Conservation (phyloP, 1,140 invertebrate species). For the Zelostemma sp. region DNA sequence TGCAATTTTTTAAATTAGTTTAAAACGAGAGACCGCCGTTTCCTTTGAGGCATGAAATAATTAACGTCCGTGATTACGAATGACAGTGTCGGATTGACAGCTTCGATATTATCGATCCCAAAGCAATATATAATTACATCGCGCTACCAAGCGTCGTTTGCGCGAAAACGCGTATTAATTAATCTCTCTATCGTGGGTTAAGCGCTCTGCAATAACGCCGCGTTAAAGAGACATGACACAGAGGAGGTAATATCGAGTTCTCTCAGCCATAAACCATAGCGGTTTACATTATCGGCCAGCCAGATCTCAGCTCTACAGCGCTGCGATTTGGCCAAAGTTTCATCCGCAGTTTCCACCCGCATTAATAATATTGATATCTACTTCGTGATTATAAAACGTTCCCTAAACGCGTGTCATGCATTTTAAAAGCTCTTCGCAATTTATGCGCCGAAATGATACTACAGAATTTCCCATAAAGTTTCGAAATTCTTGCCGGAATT, state of each 20-base stretch:
- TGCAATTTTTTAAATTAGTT: neutral
- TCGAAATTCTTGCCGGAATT: too few relatives aligned
- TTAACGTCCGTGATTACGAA: neutral
- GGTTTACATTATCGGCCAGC: conserved; percentile 54
- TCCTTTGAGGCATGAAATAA: too few relatives aligned
- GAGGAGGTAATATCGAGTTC: conserved; percentile 42
- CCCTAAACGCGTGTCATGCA: neutral
- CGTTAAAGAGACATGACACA: conserved; percentile 50
- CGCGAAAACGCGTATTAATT: conserved; percentile 46
- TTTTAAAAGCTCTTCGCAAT: too few relatives aligned
- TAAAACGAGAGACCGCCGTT: neutral
- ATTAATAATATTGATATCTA: conserved; percentile 32
- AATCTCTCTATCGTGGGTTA: conserved; percentile 46
- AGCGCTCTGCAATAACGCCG: conserved; percentile 51
- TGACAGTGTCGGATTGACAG: conserved; percentile 23
- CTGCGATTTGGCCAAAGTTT: conserved; percentile 53
- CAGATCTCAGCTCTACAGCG: conserved; percentile 50
- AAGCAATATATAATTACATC: conserved; percentile 47
- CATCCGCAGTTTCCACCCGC: conserved; percentile 36
- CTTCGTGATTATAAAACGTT: conserved; percentile 17
- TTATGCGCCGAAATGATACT: too few relatives aligned
- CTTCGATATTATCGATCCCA: conserved; percentile 27
- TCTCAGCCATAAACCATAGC: conserved; percentile 56
- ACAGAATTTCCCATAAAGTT: too few relatives aligned
- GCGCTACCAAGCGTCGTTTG: conserved; percentile 46